Conservation (phyloP, 1,140 invertebrate genomes). For the Bombyx mori region DNA sequence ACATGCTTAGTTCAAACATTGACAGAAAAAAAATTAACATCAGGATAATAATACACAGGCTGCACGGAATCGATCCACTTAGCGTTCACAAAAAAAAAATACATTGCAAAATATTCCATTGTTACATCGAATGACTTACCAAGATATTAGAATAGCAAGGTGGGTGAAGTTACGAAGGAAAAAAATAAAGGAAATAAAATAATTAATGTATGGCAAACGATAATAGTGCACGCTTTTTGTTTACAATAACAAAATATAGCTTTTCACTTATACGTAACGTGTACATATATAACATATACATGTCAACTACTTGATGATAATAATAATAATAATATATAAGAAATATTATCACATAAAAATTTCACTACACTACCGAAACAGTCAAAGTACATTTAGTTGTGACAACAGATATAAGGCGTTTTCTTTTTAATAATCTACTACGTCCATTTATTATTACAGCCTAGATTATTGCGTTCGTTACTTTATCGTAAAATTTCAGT, state of each 20-base stretch:
- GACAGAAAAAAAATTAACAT: slow-evolving; percentile 70
- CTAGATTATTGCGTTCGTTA: too few relatives aligned
- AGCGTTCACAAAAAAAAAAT: slow-evolving; percentile 44
- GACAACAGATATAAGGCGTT: too few relatives aligned
- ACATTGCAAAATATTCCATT: slow-evolving; percentile 67
- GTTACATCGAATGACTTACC: slow-evolving; percentile 47
- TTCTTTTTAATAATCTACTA: too few relatives aligned
- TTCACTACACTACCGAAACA: slow-evolving; percentile 25
- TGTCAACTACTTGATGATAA: slow-evolving; percentile 52
- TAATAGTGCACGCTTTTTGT: slow-evolving; percentile 40
- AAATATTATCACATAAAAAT: slow-evolving; percentile 59
- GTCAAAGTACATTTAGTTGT: too few relatives aligned
- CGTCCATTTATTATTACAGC: too few relatives aligned
- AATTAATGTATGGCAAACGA: slow-evolving; percentile 43
- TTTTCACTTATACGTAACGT: slow-evolving; percentile 47
- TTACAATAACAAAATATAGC: slow-evolving; percentile 65
- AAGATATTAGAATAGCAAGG: slow-evolving; percentile 18
- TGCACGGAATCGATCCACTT: slow-evolving; percentile 47
- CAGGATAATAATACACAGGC: slow-evolving; percentile 68
- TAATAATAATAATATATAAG: slow-evolving; percentile 38
- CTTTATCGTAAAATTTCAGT: not conserved
- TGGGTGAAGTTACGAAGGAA: slow-evolving; percentile 19
- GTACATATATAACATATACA: slow-evolving; percentile 38
- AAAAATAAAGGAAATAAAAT: slow-evolving; percentile 15
- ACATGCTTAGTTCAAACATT: slow-evolving; percentile 70